Evolutionary conservation across 2,113 vertebrate species (phyloP).

Genomic region (Leucoraja erinaceus): DNA sequence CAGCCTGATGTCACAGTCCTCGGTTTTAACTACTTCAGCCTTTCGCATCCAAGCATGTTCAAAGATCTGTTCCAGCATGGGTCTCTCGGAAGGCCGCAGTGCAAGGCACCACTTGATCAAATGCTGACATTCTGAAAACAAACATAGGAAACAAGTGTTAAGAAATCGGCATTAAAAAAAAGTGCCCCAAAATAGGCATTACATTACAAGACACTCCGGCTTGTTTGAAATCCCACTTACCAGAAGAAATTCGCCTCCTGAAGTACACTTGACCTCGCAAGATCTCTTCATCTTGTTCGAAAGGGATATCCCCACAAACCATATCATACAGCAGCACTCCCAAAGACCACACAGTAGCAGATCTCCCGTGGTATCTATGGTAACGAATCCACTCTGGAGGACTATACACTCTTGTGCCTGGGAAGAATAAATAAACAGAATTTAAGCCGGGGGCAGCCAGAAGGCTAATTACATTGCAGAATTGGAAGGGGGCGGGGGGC

Average conservation of each 20-base stretch:
- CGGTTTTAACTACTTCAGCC: constrained; percentile 63
- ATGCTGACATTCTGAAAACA: constrained; percentile 80
- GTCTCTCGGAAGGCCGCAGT: constrained; percentile 85
- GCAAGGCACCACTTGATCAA: constrained; percentile 95
- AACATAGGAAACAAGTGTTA: not conserved
- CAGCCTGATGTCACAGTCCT: constrained; percentile 78
- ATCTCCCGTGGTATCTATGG: constrained; percentile 90
- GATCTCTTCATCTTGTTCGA: constrained; percentile 95
- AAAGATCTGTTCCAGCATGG: constrained; percentile 89
- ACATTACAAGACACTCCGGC: no score
- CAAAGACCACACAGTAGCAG: constrained; percentile 91
- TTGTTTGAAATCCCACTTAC: constrained; percentile 53
- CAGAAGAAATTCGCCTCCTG: constrained; percentile 81
- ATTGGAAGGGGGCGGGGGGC: not conserved
- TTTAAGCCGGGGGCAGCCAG: not conserved
- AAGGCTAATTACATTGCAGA: not conserved
- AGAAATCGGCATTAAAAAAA: not conserved
- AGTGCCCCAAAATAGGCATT: no score
- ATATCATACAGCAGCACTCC: constrained; percentile 93
- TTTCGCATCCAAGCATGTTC: constrained; percentile 88
- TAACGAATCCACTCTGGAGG: constrained; percentile 95
- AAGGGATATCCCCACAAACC: constrained; percentile 97
- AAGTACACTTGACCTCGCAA: constrained; percentile 79
- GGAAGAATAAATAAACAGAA: not conserved
- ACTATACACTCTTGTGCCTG: constrained; percentile 92